Evolutionary conservation across 92 coral and sea anemone species (phyloP), one percentile per base, ranked within the genome.

Genomic region (Zoanthus gigantus): DNA sequence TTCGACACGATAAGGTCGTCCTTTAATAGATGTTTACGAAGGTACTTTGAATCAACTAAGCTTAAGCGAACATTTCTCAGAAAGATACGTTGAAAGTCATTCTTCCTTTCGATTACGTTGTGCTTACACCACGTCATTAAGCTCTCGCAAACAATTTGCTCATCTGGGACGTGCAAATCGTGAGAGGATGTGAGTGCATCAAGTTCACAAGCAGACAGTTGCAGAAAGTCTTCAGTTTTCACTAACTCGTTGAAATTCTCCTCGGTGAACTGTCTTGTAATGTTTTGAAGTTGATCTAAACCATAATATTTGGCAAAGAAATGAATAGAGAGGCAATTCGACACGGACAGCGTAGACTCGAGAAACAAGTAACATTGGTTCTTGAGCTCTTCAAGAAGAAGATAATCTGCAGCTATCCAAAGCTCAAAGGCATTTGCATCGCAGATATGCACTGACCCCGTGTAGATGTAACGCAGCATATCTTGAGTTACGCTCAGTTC

Each of bases 381-480:
- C 46, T 80, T 80, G 29, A 80, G 84, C 56, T 80, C 84, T 3
- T 80, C 84, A 7, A 80, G 84, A 7, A 80, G 58, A 6, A 80
- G 44, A 15, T 80, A 80, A 42, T 80, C 84, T 23, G 84, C 84
- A 0, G 84, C 84, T 42, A 80, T 60, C 72, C 72, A 80, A 37
- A 80, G 73, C 68, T 80, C 84, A 6, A 46, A 34, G 8, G 58
- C 84, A 7, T 80, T 80, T 10, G 47, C 46, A 37, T 80, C 84
- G 0, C 34, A 17, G 56, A 80, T 61, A 2, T 57, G 84, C 16
- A 80, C 84, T 37, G 84, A 80, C 37, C 84, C 84, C 8, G 84
- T 80, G 30, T 80, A 80, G 56, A 80, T 63, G 17, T 80, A 80
- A 28, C 11, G n/a, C 12, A 80, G 74, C 42, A 80, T 56, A 18